Base-by-base conservation (phyloP, 2,888 invertebrate genomes). In the Rutpela maculata region DNA sequence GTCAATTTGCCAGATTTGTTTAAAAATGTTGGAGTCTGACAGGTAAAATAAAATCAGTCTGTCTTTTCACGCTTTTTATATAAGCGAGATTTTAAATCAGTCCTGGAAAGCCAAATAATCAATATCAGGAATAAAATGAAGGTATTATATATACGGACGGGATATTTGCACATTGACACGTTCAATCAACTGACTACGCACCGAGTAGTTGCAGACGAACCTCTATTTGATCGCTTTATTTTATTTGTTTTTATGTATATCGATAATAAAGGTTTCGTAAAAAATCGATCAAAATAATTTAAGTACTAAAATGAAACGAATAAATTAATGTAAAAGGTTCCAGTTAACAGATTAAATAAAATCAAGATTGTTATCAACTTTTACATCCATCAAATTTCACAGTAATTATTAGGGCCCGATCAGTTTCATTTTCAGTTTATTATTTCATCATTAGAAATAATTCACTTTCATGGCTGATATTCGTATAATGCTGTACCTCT, bases 41-140 rank as follows among this genome's bases (percentile, higher is more conserved):
- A 43, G 12, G 15, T 43, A 12, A 43, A 43, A 43, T 43, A 43
- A 43, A 43, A 43, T 43, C 12, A 15, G 15, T 12, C 15, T 43
- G 43, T 60, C 22, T 60, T 15, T 19, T 15, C 19, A 22, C 11
- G 19, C 22, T 26, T 26, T 19, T 60, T 22, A n/a, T 60, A n/a
- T 26, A 60, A n/a, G 22, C 7, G 59, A 15, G 19, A 62, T 31
- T 31, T 17, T 31, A n/a, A 63, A 63, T 63, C 63, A 31, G 63
- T 15, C 35, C 31, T 35, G 35, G 63, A 35, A 63, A 63, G 17
- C 31, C 63, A 35, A 63, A 63, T 63, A 63, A 35, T 35, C 63
- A 63, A 63, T 63, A 63, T 63, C 35, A 35, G 15, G 63, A 63
- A 63, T 63, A 63, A 35, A 35, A 63, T 35, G 35, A 31, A 60